Base-by-base conservation (phyloP, 2,888 invertebrate genomes). In the Cheilosia pagana region DNA sequence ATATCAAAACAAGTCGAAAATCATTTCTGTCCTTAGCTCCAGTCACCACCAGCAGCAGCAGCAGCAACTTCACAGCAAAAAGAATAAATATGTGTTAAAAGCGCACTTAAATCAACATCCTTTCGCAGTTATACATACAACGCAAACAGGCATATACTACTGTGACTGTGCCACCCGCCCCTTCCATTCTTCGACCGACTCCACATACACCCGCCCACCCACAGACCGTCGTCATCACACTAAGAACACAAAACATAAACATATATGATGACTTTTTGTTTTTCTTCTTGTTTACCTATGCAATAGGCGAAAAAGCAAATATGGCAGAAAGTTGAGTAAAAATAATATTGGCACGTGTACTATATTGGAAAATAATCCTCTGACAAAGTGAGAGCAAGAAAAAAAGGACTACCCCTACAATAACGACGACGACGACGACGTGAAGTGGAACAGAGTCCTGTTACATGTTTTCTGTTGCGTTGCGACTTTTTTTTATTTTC, bases 101-200 rank as follows among this genome's bases (percentile, higher is more conserved):
- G 83, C 83, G 83, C 83, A 83, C 83, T 83, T 79, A 83, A 83
- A 83, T 79, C 83, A 79, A 70, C 83, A 83, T 83, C 79, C 83
- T 83, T 78, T 70, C 74, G 45, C 63, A 68, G 62, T 63, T 72
- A 77, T 70, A 77, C 55, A 55, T 53, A 62, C 68, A 68, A 68
- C 62, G 57, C 72, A 79, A 74, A 65, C 63, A 79, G 74, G 68
- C 72, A 78, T 67, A 82, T 68, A 68, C 74, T 68, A 70, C 83
- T 78, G 67, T 35, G 71, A 59, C 71, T 68, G 48, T 50, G 53
- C 41, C 67, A 6, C 59, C 50, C 25, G 41, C 59, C 25, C 25
- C 59, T 16, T 16, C 62, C 21, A 52, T 50, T 50, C 59, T 39
- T 52, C 25, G 60, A 31, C 68, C 45, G 70, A 52, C 76, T 45